Conservation (phyloP, 2,113 vertebrate species). For the Dasyornis broadbenti region DNA sequence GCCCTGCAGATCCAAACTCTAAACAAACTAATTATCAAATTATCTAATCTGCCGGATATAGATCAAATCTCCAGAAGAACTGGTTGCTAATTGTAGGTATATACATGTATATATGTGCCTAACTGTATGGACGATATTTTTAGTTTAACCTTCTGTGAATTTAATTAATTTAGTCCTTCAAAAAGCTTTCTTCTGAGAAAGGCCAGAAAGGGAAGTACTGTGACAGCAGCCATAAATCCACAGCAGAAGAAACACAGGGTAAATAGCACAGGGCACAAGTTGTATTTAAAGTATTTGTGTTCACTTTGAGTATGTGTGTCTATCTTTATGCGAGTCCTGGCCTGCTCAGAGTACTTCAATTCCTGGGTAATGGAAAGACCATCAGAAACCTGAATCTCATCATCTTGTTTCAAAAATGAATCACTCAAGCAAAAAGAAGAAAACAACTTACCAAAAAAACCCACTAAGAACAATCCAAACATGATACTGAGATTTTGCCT, state of each 20-base stretch:
- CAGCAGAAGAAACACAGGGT: not conserved
- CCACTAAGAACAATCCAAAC: not conserved
- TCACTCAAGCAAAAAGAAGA: conserved; percentile 10
- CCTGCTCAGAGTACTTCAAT: conserved; percentile 9
- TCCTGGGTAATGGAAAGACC: conserved; percentile 36
- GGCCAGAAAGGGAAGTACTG: not conserved
- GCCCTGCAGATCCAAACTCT: not conserved
- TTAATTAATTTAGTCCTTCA: conserved; percentile 12
- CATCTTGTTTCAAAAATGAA: conserved; percentile 39
- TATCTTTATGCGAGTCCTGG: conserved; percentile 26
- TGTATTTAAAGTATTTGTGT: not conserved
- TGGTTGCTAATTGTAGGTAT: not conserved
- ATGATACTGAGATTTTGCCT: not conserved
- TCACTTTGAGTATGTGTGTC: not conserved
- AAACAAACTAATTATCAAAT: not conserved
- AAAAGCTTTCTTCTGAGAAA: not conserved
- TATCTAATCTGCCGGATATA: not conserved
- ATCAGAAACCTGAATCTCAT: conserved; percentile 43
- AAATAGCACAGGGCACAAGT: not conserved
- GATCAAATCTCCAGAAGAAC: not conserved
- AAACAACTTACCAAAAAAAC: not conserved
- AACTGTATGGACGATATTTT: not conserved
- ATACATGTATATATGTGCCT: not conserved
- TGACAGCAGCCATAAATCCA: conserved; percentile 39
- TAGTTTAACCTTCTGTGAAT: not conserved